A percentile compares a stretch with the other conserved stretches of the same genome.
Evolutionary conservation across 2,797 vertebrate species (phyloP).

Genomic region (Cuculus canorus): DNA sequence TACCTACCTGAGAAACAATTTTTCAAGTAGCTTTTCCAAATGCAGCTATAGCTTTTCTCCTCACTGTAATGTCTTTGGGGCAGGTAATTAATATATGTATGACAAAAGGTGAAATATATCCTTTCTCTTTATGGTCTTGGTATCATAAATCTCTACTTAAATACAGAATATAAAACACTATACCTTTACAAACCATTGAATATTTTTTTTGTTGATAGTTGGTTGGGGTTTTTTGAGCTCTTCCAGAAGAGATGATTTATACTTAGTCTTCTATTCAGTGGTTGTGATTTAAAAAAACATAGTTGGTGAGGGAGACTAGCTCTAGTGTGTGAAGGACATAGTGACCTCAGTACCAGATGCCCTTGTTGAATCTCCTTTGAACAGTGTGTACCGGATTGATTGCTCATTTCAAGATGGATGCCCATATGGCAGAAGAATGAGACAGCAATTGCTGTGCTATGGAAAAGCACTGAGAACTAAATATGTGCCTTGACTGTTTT

Average conservation of each 20-base stretch:
- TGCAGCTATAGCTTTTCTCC: neutral
- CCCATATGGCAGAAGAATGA: constrained; percentile 32
- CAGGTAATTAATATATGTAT: neutral
- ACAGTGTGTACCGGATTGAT: neutral
- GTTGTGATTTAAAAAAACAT: neutral
- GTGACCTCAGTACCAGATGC: neutral
- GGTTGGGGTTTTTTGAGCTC: neutral
- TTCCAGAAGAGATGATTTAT: neutral
- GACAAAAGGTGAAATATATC: neutral
- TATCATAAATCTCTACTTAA: neutral
- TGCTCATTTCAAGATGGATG: neutral
- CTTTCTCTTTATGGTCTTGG: neutral
- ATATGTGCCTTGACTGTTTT: neutral
- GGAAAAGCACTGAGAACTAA: neutral
- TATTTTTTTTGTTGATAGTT: neutral
- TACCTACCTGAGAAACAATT: neutral
- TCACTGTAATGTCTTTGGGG: neutral
- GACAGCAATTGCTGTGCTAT: neutral
- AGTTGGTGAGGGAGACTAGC: neutral
- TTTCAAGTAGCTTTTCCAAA: neutral
- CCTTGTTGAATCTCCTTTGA: neutral
- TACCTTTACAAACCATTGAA: neutral
- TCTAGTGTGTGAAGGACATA: neutral
- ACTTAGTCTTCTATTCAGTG: neutral
- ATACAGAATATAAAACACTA: neutral